Evolutionary conservation across 1,140 invertebrate genomes (phyloP), one percentile per base, ranked within the genome.

Genomic region (Maniola jurtina): DNA sequence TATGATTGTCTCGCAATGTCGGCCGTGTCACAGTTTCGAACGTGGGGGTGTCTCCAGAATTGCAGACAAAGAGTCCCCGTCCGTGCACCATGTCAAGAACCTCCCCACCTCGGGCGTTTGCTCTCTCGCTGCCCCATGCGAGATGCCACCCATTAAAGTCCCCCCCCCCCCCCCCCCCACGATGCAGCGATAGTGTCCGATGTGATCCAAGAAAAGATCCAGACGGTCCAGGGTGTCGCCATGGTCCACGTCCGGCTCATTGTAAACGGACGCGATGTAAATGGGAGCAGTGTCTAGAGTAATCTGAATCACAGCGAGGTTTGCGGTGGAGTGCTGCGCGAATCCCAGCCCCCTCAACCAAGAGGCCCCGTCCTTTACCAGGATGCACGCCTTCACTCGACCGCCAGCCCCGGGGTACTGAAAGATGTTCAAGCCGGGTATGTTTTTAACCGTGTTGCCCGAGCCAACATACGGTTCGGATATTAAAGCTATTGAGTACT

Each of bases 81-180:
- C 14, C 16, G 14, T 38, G 9, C 8, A 34, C 34, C 13, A 57
- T 9, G 6, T 64, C 68, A 10, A 50, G n/a, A 0, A 65, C 36
- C 6, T 61, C 64, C 1, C 50, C 10, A 0, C 68, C 68, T 10
- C 68, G 60, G 7, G 6, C 10, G 40, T 70, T 66, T 0, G 42
- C 34, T 10, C 56, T 15, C 0, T 13, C 35, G 11, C 58, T 58
- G 1, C 55, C 65, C 64, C 69, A 67, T 0, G 61, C 2, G 4
- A 61, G 50, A 33, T 71, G 69, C 61, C 61, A 68, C 0, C 66
- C 61, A 11, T 65, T 65, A 10, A 65, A 56, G 14, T 65, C n/a
- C n/a, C n/a, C n/a, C n/a, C n/a, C n/a, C n/a, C n/a, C n/a, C n/a
- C 62, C 0, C 62, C 65, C 14, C 70, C 65, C 0, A 72, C 16